Base-by-base conservation (phyloP, 2,888 invertebrate genomes). In the Alsophila aescularia region DNA sequence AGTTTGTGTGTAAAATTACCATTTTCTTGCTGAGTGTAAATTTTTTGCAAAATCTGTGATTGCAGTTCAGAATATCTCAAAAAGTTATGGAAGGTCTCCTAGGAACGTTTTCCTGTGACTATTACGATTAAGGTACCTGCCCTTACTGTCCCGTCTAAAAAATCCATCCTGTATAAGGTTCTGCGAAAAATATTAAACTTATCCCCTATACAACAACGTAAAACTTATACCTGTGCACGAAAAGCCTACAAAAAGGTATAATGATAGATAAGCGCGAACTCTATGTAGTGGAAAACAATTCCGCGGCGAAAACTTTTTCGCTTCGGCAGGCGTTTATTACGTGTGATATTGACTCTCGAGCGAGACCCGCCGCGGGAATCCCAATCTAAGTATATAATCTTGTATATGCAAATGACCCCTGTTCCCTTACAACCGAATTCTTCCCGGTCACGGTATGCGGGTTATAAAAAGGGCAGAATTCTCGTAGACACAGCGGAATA, bases 351-450 rank as follows among this genome's bases (percentile, higher is more conserved):
- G 85, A 82, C 81, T 85, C 79, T 77, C 75, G 70, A 74, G 70
- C 73, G 72, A 74, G 73, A 66, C 68, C 68, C 69, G 67, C 65
- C 67, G 66, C 69, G 68, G 66, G 63, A 62, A 69, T 70, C 72
- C 77, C 77, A 80, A 84, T 81, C 79, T 79, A 81, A 81, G 83
- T 81, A 84, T 82, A 85, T 82, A 85, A 83, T 83, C 82, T 79
- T 81, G 82, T 85, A 81, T 83, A 87, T 86, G 86, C 79, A 86
- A 86, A 87, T 85, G 77, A 77, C 77, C 77, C 78, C 76, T 78
- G 76, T 79, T 76, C 81, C 81, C 79, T 79, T 78, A 79, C 81
- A 80, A 79, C 73, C 76, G 70, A 83, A 85, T 83, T 81, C 80
- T 81, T 80, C 79, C 77, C 81, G 79, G 83, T 83, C 85, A 83